A percentile compares a stretch with the other conserved stretches of the same genome.
Evolutionary conservation across 37 sponge, comb jelly and placozoan genomes (phyloP).

Genomic region (Ephydatia muelleri): DNA sequence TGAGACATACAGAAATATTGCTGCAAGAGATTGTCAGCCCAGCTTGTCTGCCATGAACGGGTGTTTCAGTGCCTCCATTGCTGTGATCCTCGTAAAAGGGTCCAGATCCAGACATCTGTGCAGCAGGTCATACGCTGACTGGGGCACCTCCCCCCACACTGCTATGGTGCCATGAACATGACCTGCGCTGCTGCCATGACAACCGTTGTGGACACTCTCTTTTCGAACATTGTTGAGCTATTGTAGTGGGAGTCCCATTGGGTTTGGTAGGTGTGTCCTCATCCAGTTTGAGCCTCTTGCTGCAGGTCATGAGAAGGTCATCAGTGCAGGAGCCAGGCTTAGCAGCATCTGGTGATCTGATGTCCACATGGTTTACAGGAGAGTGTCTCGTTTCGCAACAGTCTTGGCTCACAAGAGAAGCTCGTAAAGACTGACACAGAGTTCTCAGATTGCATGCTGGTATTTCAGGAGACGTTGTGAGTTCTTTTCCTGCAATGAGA

Average conservation of each 20-base stretch:
- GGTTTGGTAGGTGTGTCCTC: not conserved
- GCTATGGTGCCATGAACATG: not conserved
- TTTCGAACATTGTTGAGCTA: not conserved
- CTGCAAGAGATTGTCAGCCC: not conserved
- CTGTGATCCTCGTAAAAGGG: slow-evolving; percentile 73
- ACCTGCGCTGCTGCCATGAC: not conserved
- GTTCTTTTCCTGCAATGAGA: not conserved
- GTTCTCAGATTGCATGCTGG: slow-evolving; percentile 44
- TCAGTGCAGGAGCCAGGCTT: too few species aligned
- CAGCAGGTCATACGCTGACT: slow-evolving; percentile 79
- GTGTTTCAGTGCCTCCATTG: slow-evolving; percentile 74
- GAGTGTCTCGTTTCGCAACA: not conserved
- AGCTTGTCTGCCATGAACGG: slow-evolving; percentile 50
- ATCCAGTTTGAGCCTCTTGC: not conserved
- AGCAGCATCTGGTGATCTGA: not conserved
- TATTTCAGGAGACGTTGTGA: slow-evolving; percentile 12
- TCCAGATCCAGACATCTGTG: slow-evolving; percentile 77
- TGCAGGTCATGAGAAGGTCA: not conserved
- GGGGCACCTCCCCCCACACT: slow-evolving; percentile 59
- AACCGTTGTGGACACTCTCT: not conserved
- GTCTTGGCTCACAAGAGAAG: not conserved
- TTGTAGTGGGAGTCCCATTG: not conserved
- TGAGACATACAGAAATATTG: not conserved
- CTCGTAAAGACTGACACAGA: slow-evolving; percentile 62
- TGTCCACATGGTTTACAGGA: too few species aligned